These are phyloP conservation scores for Acanthosepion esculentum DNA, from an alignment of 2,888 invertebrate genomes.

Conservation along the genomic window DNA sequence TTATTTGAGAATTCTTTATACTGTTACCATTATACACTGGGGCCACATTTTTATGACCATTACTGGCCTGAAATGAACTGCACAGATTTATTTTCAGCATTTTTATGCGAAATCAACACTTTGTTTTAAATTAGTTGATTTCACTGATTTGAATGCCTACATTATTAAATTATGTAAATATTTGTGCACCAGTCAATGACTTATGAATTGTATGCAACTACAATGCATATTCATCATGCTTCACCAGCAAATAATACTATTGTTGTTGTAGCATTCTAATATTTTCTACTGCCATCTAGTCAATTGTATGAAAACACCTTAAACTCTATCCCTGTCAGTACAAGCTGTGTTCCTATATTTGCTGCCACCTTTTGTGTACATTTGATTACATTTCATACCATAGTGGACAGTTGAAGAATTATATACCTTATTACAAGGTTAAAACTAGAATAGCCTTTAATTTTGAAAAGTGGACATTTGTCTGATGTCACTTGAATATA, in stretches of 20 bases:
- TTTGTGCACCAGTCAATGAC: not conserved
- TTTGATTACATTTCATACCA: constrained; percentile 16
- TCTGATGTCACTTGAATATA: not conserved
- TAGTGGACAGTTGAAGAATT: constrained; percentile 16
- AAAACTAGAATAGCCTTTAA: not conserved
- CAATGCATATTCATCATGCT: not conserved
- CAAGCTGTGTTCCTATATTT: not conserved
- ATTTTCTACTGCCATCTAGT: not conserved
- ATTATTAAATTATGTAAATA: not conserved
- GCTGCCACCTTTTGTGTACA: not conserved
- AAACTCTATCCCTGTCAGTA: constrained; percentile 8
- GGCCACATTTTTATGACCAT: not conserved
- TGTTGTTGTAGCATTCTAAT: not conserved
- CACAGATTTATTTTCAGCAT: not conserved
- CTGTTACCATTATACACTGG: not conserved
- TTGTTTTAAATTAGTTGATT: not conserved
- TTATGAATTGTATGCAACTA: not conserved
- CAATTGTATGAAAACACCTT: not conserved
- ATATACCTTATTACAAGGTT: not conserved
- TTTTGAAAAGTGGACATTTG: not conserved
- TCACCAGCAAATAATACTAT: not conserved
- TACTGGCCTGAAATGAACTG: not conserved
- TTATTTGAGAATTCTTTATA: not conserved
- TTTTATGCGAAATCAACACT: not conserved
- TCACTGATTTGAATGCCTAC: not conserved